Percentiles rank a stretch among this genome's conserved stretches.
Evolutionary conservation across 1,140 invertebrate genomes (phyloP).

Genomic region (Megathymus violae): DNA sequence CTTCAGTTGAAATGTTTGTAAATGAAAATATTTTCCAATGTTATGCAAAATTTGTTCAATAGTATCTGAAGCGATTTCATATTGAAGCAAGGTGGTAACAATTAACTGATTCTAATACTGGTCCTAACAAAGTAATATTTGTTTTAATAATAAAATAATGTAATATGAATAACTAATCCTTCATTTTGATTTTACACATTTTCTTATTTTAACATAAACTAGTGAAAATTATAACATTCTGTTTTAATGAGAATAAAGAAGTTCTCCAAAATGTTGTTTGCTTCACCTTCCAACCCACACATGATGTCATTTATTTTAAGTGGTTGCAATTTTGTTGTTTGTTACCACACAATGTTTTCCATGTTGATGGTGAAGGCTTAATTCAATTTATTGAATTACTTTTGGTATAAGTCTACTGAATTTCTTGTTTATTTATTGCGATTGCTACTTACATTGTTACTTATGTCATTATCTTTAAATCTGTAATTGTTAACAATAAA

Average conservation of each 20-base stretch:
- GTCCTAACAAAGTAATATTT: constrained; percentile 26
- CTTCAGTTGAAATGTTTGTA: constrained; percentile 72
- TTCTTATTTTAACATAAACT: constrained; percentile 75
- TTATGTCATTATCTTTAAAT: too few relatives aligned
- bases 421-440: too few relatives aligned
- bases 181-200: constrained; percentile 59
- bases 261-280: constrained; percentile 68
- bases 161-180: constrained; percentile 61
- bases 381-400: too few relatives aligned
- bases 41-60: constrained; percentile 34
- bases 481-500: too few relatives aligned
- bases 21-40: constrained; percentile 71
- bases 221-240: constrained; percentile 82
- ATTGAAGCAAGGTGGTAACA: constrained; percentile 1
- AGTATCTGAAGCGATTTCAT: constrained; percentile 11
- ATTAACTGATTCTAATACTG: neutral
- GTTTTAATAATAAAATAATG: constrained; percentile 40
- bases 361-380: too few relatives aligned
- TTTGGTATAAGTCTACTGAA: too few relatives aligned
- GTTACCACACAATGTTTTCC: constrained; percentile 14
- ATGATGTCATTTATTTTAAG: constrained; percentile 63
- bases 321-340: too few relatives aligned
- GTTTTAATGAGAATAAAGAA: constrained; percentile 80
- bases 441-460: too few relatives aligned
- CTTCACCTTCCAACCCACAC: constrained; percentile 49